Conservation (phyloP, 2,113 vertebrate species). For the Potamarius usumacintae region DNA sequence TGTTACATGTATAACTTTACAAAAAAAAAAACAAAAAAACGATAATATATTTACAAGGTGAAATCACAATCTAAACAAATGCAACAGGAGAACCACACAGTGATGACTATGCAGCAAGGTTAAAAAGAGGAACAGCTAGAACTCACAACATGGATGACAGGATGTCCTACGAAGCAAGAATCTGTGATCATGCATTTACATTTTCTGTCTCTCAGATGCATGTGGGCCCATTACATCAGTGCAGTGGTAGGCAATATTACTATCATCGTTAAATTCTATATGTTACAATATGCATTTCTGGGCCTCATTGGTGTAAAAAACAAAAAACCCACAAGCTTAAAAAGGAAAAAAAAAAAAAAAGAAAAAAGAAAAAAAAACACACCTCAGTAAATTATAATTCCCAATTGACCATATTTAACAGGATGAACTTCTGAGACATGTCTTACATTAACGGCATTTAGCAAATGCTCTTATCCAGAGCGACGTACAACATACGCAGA, state of each 20-base stretch:
- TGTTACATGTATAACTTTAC: conserved; percentile 35
- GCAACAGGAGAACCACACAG: conserved; percentile 23
- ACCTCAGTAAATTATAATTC: too few species aligned
- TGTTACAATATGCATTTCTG: background rate
- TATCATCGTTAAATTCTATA: background rate
- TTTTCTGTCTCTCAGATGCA: background rate
- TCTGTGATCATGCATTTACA: background rate
- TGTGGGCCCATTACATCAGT: background rate
- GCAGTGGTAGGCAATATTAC: background rate
- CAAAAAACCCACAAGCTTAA: too few species aligned
- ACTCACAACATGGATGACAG: background rate
- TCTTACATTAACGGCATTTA: too few species aligned
- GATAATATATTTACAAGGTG: conserved; percentile 31
- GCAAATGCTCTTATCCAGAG: too few species aligned
- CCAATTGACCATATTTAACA: too few species aligned
- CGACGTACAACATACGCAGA: too few species aligned
- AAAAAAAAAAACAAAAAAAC: conserved; percentile 3
- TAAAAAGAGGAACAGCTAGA: conserved; percentile 41
- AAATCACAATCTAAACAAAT: conserved; percentile 47
- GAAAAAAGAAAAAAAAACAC: background rate
- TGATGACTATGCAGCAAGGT: conserved; percentile 24
- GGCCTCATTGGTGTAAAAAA: too few species aligned
- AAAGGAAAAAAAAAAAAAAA: background rate
- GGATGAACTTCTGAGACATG: too few species aligned
- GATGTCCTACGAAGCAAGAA: background rate